Conservation (phyloP, 1,140 invertebrate species). For the Yoshiicerus persimilis region DNA sequence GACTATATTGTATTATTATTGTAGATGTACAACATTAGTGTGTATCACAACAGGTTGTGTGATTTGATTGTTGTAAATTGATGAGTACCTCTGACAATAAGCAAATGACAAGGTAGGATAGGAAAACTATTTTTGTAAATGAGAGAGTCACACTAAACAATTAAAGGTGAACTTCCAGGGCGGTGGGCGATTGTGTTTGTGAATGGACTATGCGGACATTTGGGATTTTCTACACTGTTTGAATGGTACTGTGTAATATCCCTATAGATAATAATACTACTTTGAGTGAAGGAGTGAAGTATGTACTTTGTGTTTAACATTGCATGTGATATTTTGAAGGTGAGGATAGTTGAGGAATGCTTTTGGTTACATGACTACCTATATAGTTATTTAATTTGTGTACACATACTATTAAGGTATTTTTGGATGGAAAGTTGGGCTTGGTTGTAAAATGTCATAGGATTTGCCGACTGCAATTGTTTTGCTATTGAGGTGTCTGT, state of each 20-base stretch:
- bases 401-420: not conserved
- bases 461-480: not conserved
- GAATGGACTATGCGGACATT: not conserved
- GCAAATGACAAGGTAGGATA: not conserved
- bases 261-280: not conserved
- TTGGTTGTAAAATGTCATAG: not conserved
- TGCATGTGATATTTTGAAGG: not conserved
- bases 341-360: not conserved
- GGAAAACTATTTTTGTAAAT: not conserved
- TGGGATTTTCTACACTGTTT: too few relatives aligned
- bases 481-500: not conserved
- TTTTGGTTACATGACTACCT: too few relatives aligned
- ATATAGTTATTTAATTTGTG: not conserved
- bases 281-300: not conserved
- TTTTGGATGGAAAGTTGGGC: not conserved
- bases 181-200: not conserved
- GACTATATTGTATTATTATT: too few relatives aligned
- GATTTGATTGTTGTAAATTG: not conserved
- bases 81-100: not conserved
- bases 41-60: not conserved
- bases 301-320: not conserved
- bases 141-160: not conserved
- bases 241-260: too few relatives aligned
- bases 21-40: not conserved
- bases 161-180: not conserved